Evolutionary conservation across 1,140 invertebrate species (phyloP).

Genomic region (Ooceraea biroi): DNA sequence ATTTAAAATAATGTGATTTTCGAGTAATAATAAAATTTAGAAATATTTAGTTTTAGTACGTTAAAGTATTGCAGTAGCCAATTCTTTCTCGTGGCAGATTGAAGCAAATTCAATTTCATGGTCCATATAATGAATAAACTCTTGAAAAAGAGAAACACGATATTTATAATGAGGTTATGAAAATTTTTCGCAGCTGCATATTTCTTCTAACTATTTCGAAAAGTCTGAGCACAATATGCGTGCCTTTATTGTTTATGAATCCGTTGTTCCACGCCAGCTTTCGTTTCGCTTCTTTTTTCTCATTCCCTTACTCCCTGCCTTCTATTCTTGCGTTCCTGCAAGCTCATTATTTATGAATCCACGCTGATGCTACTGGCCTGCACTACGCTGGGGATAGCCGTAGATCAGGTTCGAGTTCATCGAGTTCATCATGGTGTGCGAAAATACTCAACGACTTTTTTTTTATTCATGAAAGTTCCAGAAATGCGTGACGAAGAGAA

Average conservation of each 20-base stretch:
- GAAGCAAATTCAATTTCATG: conserved; percentile 34
- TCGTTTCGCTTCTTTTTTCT: neutral
- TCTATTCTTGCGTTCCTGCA: conserved; percentile 31
- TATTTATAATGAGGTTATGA: neutral
- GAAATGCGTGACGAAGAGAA: neutral
- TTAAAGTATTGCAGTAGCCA: neutral
- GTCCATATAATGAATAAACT: conserved; percentile 43
- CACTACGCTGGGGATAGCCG: conserved; percentile 37
- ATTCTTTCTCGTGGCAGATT: conserved; percentile 57
- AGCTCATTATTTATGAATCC: conserved; percentile 79
- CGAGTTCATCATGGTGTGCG: conserved; percentile 57
- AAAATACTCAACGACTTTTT: conserved; percentile 17
- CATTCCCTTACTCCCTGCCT: conserved; percentile 5
- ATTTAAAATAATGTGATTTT: conserved; percentile 8
- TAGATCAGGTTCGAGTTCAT: conserved; percentile 68
- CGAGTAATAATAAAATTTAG: neutral
- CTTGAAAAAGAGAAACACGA: conserved; percentile 25
- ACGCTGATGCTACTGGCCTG: conserved; percentile 65
- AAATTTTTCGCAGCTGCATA: neutral
- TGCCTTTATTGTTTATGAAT: conserved; percentile 76
- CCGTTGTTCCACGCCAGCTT: conserved; percentile 42
- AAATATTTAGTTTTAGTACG: neutral
- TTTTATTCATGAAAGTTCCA: neutral
- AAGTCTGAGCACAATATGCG: conserved; percentile 62
- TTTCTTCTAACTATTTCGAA: neutral